phyloP scores from a whole-genome alignment of 1,140 invertebrate genomes.

The Drosophila rufa region DNA sequence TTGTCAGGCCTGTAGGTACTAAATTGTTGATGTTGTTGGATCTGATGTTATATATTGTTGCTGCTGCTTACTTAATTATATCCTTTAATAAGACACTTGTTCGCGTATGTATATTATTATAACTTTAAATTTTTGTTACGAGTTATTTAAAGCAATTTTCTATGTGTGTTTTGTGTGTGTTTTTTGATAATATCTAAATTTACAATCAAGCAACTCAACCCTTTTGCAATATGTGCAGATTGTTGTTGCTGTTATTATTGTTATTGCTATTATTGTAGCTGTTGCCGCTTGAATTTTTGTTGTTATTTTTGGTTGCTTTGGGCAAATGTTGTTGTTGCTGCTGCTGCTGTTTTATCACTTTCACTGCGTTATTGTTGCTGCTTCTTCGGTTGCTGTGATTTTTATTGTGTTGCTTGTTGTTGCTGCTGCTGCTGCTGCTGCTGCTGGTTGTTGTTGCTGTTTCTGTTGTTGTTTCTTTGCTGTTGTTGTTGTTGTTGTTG shows the following conservation, averaged over 20 bases:
- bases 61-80: constrained; percentile 56
- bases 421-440: constrained; percentile 41
- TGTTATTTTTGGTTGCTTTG: constrained; percentile 59
- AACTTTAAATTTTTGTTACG: constrained; percentile 33
- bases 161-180: constrained; percentile 22
- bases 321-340: constrained; percentile 51
- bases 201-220: constrained; percentile 46
- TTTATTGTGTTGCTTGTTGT: constrained; percentile 55
- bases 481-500: constrained; percentile 46
- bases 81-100: constrained; percentile 79
- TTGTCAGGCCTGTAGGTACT: constrained; percentile 83
- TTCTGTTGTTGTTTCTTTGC: constrained; percentile 47
- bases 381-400: constrained; percentile 62
- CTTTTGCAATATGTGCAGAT: constrained; percentile 74
- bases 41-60: constrained; percentile 58
- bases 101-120: constrained; percentile 65
- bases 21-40: constrained; percentile 72
- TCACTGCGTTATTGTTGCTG: constrained; percentile 71
- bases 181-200: constrained; percentile 45
- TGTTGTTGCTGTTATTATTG: constrained; percentile 37
- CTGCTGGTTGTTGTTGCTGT: constrained; percentile 27
- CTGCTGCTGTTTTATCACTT: constrained; percentile 72
- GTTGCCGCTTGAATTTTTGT: constrained; percentile 17
- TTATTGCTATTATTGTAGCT: constrained; percentile 29
- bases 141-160: constrained; percentile 65